Percentiles rank a stretch among this genome's conserved stretches.
Conservation (phyloP, 2,888 invertebrate species). For the Drosophila subquinaria region DNA sequence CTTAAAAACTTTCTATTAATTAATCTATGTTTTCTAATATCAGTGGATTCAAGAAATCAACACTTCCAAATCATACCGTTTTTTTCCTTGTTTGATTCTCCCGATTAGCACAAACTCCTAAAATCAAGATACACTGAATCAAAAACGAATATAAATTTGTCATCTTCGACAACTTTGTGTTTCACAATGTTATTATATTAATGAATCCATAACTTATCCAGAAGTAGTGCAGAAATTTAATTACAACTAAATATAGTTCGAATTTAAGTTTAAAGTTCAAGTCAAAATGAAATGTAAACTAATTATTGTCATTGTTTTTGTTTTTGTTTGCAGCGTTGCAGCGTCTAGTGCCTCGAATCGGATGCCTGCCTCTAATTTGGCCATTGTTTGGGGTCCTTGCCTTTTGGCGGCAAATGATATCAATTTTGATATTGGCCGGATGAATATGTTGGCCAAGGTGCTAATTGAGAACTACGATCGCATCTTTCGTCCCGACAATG, state of each 20-base stretch:
- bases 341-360: slow-evolving; percentile 83
- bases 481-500: slow-evolving; percentile 83
- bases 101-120: too few relatives aligned
- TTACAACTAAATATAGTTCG: too few relatives aligned
- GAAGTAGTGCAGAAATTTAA: too few relatives aligned
- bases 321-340: slow-evolving; percentile 82
- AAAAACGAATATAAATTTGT: neutral
- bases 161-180: neutral
- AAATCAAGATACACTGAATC: neutral
- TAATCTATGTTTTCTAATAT: neutral
- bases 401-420: slow-evolving; percentile 83
- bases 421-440: slow-evolving; percentile 83
- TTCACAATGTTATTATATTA: neutral
- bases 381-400: slow-evolving; percentile 86
- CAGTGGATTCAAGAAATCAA: neutral
- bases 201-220: too few relatives aligned
- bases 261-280: too few relatives aligned
- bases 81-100: too few relatives aligned
- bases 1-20: neutral
- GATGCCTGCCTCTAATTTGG: slow-evolving; percentile 85
- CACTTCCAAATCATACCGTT: neutral
- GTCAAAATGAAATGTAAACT: neutral
- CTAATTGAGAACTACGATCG: slow-evolving; percentile 85
- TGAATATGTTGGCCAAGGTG: slow-evolving; percentile 85
- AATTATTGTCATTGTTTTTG: slow-evolving; percentile 3